Conservation (phyloP, 2,888 invertebrate species). For the Hyposoter didymator region DNA sequence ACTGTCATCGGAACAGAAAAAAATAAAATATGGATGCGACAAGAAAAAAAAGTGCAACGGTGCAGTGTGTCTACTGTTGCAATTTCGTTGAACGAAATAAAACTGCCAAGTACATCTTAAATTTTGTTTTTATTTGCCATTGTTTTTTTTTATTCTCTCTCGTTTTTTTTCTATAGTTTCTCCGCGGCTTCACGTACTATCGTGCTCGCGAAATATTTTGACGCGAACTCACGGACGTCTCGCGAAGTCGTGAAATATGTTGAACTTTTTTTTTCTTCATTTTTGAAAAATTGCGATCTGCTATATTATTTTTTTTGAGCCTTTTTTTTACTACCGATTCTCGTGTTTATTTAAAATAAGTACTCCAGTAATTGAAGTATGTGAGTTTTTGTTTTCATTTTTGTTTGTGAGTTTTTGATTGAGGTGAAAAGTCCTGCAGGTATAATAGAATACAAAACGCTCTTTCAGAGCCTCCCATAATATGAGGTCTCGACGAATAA, state of each 20-base stretch:
- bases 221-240: neutral
- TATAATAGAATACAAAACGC: neutral
- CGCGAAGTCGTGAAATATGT: neutral
- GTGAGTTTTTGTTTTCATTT: neutral
- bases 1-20: slow-evolving; percentile 12
- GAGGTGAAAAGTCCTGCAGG: neutral
- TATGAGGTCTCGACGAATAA: neutral
- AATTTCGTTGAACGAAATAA: slow-evolving; percentile 27
- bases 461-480: neutral
- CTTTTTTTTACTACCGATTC: neutral
- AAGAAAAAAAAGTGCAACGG: neutral
- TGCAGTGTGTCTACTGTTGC: neutral
- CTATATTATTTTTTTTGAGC: neutral
- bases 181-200: neutral
- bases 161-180: neutral
- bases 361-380: neutral
- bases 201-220: slow-evolving; percentile 1
- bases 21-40: neutral
- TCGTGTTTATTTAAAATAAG: neutral
- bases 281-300: neutral
- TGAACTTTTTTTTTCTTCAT: neutral
- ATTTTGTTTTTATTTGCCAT: slow-evolving; percentile 12
- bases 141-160: neutral
- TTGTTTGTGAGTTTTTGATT: neutral
- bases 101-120: slow-evolving; percentile 14